Conservation (phyloP, 2,888 invertebrate species). For the Melikaiella ostensackeni region DNA sequence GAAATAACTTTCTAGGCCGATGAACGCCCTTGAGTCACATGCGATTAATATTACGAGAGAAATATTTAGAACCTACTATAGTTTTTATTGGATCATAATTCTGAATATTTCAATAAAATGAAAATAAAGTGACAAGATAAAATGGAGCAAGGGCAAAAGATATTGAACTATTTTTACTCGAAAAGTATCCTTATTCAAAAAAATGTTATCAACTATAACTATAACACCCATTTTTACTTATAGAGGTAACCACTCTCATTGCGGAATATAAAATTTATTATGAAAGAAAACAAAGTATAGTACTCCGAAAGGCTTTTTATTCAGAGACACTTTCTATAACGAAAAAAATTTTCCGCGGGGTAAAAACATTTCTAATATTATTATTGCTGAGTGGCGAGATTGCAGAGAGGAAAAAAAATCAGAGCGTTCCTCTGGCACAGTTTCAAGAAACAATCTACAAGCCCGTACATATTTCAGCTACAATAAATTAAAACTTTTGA, state of each 20-base stretch:
- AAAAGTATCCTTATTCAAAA: not conserved
- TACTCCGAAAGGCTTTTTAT: not conserved
- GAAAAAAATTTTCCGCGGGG: not conserved
- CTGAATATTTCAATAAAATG: not conserved
- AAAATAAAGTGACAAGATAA: not conserved
- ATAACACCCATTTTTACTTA: not conserved
- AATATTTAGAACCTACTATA: constrained; percentile 5
- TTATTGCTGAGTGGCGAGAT: not conserved
- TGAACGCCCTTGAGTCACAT: not conserved
- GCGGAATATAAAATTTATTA: not conserved
- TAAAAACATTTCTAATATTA: not conserved
- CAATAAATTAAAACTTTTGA: not conserved
- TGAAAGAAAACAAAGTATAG: not conserved
- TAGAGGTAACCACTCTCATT: constrained; percentile 1
- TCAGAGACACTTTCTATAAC: not conserved
- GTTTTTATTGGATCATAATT: constrained; percentile 11
- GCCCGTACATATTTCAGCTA: not conserved
- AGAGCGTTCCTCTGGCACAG: not conserved
- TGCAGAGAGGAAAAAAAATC: not conserved
- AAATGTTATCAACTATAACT: no score
- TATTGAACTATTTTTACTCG: not conserved
- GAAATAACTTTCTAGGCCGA: constrained; percentile 17
- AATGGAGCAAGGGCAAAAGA: not conserved
- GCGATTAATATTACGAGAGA: constrained; percentile 3
- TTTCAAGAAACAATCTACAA: constrained; percentile 4